Conservation (phyloP, 2,113 vertebrate genomes). For the Bagarius yarrelli region DNA sequence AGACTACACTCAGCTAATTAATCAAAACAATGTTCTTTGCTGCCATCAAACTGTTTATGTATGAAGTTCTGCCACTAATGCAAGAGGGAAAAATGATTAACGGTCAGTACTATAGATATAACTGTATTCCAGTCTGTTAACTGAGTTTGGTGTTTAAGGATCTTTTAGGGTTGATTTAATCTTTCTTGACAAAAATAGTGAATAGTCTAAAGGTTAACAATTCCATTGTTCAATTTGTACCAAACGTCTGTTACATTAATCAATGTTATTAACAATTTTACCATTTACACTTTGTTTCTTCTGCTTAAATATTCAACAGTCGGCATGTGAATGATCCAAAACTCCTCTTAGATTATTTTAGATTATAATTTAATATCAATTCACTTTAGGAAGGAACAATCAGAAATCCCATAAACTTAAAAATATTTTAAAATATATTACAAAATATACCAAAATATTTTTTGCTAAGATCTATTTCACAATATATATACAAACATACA, state of each 20-base stretch:
- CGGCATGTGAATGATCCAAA: neutral
- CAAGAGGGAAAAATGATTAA: neutral
- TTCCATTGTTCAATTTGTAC: too few relatives aligned
- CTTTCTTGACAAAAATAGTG: neutral
- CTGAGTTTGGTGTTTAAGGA: neutral
- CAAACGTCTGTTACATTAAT: neutral
- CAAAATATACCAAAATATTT: too few relatives aligned
- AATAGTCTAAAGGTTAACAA: neutral
- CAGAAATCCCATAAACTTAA: too few relatives aligned
- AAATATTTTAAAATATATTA: too few relatives aligned
- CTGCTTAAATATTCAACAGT: neutral
- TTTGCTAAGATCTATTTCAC: too few relatives aligned
- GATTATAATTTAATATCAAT: too few relatives aligned
- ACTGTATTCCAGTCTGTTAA: slow-evolving; percentile 7
- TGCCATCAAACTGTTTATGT: neutral
- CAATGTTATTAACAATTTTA: neutral
- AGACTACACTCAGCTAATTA: neutral
- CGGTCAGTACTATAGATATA: neutral
- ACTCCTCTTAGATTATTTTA: neutral
- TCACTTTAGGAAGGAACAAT: too few relatives aligned
- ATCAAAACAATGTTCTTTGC: slow-evolving; percentile 5
- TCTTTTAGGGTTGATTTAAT: neutral
- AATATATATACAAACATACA: too few relatives aligned
- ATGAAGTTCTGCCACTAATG: neutral
- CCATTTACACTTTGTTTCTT: neutral